Conservation (phyloP, 1,140 invertebrate species). For the Lordiphosa clarofinis region DNA sequence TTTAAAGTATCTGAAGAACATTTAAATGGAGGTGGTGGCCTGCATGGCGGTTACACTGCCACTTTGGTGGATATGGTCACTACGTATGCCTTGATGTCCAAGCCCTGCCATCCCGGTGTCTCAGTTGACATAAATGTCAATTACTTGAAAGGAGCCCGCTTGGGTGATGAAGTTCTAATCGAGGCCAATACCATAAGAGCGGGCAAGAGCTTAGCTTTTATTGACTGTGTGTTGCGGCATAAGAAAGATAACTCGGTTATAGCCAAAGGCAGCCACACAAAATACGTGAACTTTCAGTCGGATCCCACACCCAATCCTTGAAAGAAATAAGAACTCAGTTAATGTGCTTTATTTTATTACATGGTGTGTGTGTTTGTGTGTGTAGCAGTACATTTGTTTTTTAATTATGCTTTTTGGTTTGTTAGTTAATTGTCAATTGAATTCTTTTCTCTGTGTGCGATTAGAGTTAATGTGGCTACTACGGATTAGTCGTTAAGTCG, state of each 20-base stretch:
- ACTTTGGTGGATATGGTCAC: conserved; percentile 91
- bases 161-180: conserved; percentile 89
- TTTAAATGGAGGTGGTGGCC: conserved; percentile 86
- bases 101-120: conserved; percentile 84
- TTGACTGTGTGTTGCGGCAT: conserved; percentile 88
- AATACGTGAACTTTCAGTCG: conserved; percentile 80
- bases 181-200: conserved; percentile 88
- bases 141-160: conserved; percentile 86
- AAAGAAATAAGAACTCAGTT: conserved; percentile 32
- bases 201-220: conserved; percentile 89
- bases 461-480: conserved; percentile 62
- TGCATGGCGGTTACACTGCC: conserved; percentile 92
- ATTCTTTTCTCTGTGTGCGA: conserved; percentile 23
- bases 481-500: conserved; percentile 61
- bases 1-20: conserved; percentile 89
- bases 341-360: conserved; percentile 75
- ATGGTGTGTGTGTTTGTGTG: conserved; percentile 42
- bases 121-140: conserved; percentile 89
- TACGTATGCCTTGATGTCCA: conserved; percentile 88
- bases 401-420: conserved; percentile 26
- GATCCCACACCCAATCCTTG: background rate
- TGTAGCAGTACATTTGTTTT: conserved; percentile 63
- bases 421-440: conserved; percentile 59
- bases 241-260: conserved; percentile 86
- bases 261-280: conserved; percentile 90